phyloP scores from a whole-genome alignment of 2,797 vertebrate genomes.

The Hypotaenidia philippensis region DNA sequence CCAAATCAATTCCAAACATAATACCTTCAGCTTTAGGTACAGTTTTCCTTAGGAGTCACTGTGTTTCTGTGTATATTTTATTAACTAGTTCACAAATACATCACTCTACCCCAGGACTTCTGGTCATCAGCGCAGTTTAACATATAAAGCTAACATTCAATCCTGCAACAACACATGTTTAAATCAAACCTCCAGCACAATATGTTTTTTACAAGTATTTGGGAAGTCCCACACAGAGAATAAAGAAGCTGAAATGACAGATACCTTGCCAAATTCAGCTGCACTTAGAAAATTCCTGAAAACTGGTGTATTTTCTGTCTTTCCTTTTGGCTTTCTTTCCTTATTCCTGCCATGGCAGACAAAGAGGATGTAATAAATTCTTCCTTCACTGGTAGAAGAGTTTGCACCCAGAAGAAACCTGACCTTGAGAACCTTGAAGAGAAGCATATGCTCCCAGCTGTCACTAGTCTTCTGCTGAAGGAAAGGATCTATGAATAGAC shows the following conservation, averaged over 20 bases:
- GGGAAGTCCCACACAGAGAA: not conserved
- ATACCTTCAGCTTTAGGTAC: not conserved
- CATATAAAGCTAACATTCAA: not conserved
- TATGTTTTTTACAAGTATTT: not conserved
- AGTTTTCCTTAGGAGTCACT: not conserved
- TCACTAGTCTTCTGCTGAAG: not conserved
- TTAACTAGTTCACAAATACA: not conserved
- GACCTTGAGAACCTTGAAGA: not conserved
- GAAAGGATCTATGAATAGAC: not conserved
- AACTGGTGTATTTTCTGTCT: not conserved
- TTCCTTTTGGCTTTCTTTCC: not conserved
- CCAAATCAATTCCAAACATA: not conserved
- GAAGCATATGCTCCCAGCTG: not conserved
- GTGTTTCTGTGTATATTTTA: not conserved
- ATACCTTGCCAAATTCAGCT: not conserved
- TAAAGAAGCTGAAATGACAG: not conserved
- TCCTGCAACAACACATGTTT: not conserved
- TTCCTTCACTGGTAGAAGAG: not conserved
- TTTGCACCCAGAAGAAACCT: not conserved
- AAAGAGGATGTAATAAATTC: not conserved
- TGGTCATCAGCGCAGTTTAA: not conserved
- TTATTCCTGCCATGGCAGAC: not conserved
- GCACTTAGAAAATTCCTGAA: not conserved
- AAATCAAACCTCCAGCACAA: not conserved
- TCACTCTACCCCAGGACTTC: not conserved